Base-by-base conservation (phyloP, 2,113 vertebrate species). In the Phalacrocorax pelagicus region DNA sequence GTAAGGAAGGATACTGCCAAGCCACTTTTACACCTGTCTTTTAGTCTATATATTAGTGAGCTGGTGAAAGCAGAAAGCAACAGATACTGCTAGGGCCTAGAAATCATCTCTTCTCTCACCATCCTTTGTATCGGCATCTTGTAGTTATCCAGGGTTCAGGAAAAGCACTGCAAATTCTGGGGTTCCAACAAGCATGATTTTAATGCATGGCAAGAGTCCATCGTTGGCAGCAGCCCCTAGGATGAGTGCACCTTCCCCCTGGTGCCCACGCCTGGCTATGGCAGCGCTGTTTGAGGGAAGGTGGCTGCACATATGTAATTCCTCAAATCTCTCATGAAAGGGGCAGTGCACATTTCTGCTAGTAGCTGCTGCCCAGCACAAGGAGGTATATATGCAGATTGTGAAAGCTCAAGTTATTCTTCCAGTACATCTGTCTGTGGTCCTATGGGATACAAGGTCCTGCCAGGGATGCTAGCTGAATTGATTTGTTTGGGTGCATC, bases 271-370 rank as follows among this genome's bases (percentile, higher is more conserved):
- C 12, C 26, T 23, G 44, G 54, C 55, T 40, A 61, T 5, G 3
- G 36, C 36, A 78, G 34, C 0, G 0, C 49, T 78, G 9, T 29
- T 32, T 72, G 71, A 79, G 29, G 88, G 32, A 66, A 71, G 38
- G 27, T 88, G 24, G 70, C 21, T 58, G 79, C 44, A 65, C 0
- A 0, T 6, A 58, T 0, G 0, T 6, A 58, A 77, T 42, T 42
- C 55, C 63, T 81, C 22, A 51, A 21, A 78, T 34, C 16, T 36
- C 51, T 13, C 54, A 55, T 0, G 0, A 85, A 87, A 32, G 21
- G 24, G 27, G 46, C n/a, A n/a, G 49, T 0, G 3, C 0, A 0
- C 13, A 17, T 61, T 94, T 82, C 83, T 69, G 73, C 21, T n/a
- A 40, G 30, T 73, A 34, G 67, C 69, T 69, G 47, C 47, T 79